phyloP scores from a whole-genome alignment of 2,888 invertebrate genomes.

The Leptarthrus brevirostris region DNA sequence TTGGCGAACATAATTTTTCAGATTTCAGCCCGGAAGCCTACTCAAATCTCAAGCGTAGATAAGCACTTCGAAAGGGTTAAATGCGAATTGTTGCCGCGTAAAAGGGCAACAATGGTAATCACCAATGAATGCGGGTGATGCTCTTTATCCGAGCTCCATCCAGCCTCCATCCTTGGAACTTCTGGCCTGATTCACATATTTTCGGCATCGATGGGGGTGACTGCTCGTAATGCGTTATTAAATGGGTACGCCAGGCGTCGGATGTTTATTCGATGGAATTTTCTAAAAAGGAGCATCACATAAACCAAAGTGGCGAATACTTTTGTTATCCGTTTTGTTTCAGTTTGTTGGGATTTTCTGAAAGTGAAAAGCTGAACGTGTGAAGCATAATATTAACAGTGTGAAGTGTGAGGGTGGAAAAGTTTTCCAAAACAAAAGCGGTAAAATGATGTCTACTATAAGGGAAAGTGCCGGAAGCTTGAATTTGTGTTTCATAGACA shows the following conservation, averaged over 20 bases:
- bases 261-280: constrained; percentile 6
- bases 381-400: constrained; percentile 15
- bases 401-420: background rate
- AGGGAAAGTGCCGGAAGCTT: constrained; percentile 4
- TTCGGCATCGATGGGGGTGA: background rate
- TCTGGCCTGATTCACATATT: background rate
- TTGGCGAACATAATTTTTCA: constrained; percentile 9
- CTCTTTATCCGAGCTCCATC: background rate
- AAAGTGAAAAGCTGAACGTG: constrained; percentile 28
- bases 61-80: background rate
- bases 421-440: constrained; percentile 27
- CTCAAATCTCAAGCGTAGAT: background rate
- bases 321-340: constrained; percentile 13
- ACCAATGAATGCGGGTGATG: background rate
- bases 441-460: constrained; percentile 23
- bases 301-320: constrained; percentile 23
- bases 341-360: constrained; percentile 4
- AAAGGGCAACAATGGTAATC: background rate
- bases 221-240: constrained; percentile 30
- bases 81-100: background rate
- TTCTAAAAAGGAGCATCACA: background rate
- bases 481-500: background rate
- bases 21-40: background rate
- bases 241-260: constrained; percentile 1
- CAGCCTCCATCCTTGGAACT: background rate